These are phyloP conservation scores for Acanthosoma haemorrhoidale DNA, from an alignment of 2,888 invertebrate species.

Conservation along the genomic window DNA sequence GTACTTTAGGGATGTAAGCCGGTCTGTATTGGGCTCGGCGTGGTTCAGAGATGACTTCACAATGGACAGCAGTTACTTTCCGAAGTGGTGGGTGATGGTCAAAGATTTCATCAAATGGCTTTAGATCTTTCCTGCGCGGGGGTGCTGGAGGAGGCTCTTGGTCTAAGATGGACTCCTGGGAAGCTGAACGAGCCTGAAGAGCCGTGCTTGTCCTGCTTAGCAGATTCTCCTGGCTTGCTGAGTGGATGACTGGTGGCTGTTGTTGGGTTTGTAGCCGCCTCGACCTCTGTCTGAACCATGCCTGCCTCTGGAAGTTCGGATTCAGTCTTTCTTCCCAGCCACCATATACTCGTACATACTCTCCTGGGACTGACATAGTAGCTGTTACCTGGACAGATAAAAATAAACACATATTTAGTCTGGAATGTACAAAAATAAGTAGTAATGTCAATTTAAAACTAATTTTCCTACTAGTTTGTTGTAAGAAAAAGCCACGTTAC, in stretches of 20 bases:
- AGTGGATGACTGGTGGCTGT: neutral
- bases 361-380: slow-evolving; percentile 49
- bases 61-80: slow-evolving; percentile 40
- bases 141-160: slow-evolving; percentile 40
- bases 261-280: slow-evolving; percentile 40
- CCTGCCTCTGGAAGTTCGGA: slow-evolving; percentile 50
- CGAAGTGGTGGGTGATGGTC: slow-evolving; percentile 39
- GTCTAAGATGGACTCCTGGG: slow-evolving; percentile 47
- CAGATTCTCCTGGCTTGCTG: slow-evolving; percentile 40
- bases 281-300: slow-evolving; percentile 50
- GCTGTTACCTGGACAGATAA: slow-evolving; percentile 41
- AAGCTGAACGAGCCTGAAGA: slow-evolving; percentile 46
- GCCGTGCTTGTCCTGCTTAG: slow-evolving; percentile 36
- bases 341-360: slow-evolving; percentile 59
- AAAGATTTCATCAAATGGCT: slow-evolving; percentile 38
- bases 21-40: slow-evolving; percentile 36
- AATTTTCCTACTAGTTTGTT: too few relatives aligned
- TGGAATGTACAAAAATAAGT: too few relatives aligned
- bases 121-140: slow-evolving; percentile 40
- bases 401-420: neutral
- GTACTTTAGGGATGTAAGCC: slow-evolving; percentile 30
- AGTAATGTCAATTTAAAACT: too few relatives aligned
- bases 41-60: slow-evolving; percentile 38
- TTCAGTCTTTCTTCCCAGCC: slow-evolving; percentile 56
- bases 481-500: too few relatives aligned